Evolutionary conservation across 2,797 vertebrate species (phyloP), one percentile per base, ranked within the genome.

Genomic region (Petrocephalus schoutedeni): DNA sequence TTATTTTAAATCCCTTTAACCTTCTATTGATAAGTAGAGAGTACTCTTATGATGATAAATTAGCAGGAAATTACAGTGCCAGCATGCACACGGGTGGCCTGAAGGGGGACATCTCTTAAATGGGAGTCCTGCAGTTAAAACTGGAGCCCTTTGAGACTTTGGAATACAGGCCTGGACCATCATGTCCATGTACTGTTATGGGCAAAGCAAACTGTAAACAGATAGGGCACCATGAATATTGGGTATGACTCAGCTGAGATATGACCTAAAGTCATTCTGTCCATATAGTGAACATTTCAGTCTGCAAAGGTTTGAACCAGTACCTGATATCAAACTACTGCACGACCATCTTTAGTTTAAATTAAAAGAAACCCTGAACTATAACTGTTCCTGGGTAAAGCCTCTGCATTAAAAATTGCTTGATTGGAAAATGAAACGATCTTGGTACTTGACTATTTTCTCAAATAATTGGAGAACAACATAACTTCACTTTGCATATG

Each of bases 11-110:
- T 12, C 21, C 23, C 82, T 51, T 84, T 84, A 51, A 51, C 82
- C 53, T 84, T 84, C 23, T 54, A 56, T 4, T 56, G 51, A 85
- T 54, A 54, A 85, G 49, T 4, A 28, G 53, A 54, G 53, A 36
- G 51, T 6, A 85, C 28, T 2, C 9, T 16, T 56, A 57, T 54
- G 32, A 57, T 85, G 74, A 80, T 80, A 57, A 36, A 28, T 57
- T 9, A 54, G 51, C 82, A 84, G 21, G 82, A 84, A 84, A 85
- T 85, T 57, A 85, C 21, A 85, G 51, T 56, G 83, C 51, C 54
- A 53, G 51, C 54, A 32, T 56, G 23, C 10, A 5, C 14, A 21
- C 83, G 10, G 82, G 54, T 28, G 83, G 53, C 14, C 21, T 32
- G 83, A 28, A 28, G 83, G 83, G 49, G 23, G 51, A 57, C 0